A percentile compares a stretch with the other conserved stretches of the same genome.
Conservation (phyloP, 2,113 vertebrate species). For the Megatriorchis doriae region DNA sequence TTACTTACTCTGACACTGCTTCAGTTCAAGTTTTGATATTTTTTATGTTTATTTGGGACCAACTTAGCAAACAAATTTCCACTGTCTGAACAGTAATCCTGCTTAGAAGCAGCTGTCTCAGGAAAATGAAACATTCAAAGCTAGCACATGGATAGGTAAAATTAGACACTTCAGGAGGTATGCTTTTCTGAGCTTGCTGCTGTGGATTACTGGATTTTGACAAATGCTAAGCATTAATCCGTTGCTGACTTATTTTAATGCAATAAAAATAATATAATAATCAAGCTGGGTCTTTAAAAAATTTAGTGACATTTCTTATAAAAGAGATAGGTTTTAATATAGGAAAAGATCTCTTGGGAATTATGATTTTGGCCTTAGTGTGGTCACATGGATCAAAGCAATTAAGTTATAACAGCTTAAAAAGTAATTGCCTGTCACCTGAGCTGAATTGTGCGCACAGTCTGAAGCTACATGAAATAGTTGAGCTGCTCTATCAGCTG, state of each 20-base stretch:
- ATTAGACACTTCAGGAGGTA: not conserved
- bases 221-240: not conserved
- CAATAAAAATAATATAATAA: conserved; percentile 17
- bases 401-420: conserved; percentile 2
- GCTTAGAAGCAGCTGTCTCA: not conserved
- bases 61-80: conserved; percentile 36
- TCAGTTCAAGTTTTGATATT: not conserved
- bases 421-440: not conserved
- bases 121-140: conserved; percentile 37
- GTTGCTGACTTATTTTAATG: not conserved
- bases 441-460: not conserved
- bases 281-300: not conserved
- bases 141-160: not conserved
- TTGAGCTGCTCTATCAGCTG: not conserved
- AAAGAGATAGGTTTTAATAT: not conserved
- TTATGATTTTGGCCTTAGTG: not conserved
- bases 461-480: not conserved
- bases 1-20: not conserved
- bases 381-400: not conserved
- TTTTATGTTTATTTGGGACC: conserved; percentile 8
- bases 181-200: not conserved
- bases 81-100: not conserved
- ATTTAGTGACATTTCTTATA: not conserved
- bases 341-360: not conserved
- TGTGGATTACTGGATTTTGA: not conserved